phyloP scores from a whole-genome alignment of 2,113 vertebrate species.

The Genyomyrus donnyi region DNA sequence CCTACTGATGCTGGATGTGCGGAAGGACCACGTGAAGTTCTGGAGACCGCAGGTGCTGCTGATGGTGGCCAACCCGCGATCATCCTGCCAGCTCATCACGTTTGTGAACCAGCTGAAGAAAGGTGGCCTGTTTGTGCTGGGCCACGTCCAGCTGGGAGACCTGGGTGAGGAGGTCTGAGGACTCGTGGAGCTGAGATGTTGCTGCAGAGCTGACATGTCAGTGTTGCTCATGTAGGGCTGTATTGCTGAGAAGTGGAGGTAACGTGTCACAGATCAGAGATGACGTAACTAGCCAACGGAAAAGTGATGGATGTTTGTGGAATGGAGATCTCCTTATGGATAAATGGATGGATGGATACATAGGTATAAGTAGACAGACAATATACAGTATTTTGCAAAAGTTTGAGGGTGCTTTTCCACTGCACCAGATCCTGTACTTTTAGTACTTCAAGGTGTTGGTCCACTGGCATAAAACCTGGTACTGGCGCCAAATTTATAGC shows the following conservation, averaged over 20 bases:
- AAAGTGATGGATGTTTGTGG: not conserved
- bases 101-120: slow-evolving; percentile 77
- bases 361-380: not conserved
- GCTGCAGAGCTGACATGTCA: not conserved
- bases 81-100: slow-evolving; percentile 69
- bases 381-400: not conserved
- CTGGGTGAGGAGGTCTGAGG: slow-evolving; percentile 54
- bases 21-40: slow-evolving; percentile 77
- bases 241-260: not conserved
- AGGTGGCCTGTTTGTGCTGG: slow-evolving; percentile 68
- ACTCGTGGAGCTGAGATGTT: not conserved
- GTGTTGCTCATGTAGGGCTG: not conserved
- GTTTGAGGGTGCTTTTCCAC: not conserved
- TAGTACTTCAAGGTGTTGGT: not conserved
- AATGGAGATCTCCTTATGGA: not conserved
- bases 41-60: slow-evolving; percentile 73
- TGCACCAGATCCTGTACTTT: not conserved
- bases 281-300: not conserved
- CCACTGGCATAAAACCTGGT: not conserved
- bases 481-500: too few species aligned
- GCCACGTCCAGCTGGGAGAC: slow-evolving; percentile 73
- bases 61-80: slow-evolving; percentile 73
- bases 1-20: slow-evolving; percentile 68
- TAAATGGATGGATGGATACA: not conserved
- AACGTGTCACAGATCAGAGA: not conserved